phyloP scores from a whole-genome alignment of 2,797 vertebrate species.

The Ambastaia sidthimunki region DNA sequence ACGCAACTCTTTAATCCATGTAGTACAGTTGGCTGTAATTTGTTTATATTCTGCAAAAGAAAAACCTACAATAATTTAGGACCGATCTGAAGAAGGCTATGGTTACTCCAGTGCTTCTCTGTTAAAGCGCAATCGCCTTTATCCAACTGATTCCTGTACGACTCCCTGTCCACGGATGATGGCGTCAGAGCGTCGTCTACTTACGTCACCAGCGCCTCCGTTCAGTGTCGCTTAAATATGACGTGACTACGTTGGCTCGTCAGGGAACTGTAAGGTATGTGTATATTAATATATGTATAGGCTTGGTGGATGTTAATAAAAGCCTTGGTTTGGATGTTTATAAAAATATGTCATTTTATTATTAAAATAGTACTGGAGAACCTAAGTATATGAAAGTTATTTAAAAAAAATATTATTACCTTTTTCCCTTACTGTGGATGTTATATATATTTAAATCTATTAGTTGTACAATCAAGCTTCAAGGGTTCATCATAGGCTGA shows the following conservation, averaged over 20 bases:
- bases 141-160: constrained; percentile 44
- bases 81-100: not conserved
- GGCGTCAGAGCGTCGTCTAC: constrained; percentile 22
- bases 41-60: constrained; percentile 3
- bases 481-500: too few species aligned
- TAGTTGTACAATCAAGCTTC: too few species aligned
- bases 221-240: constrained; percentile 25
- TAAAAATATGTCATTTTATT: not conserved
- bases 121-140: constrained; percentile 47
- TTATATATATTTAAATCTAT: not conserved
- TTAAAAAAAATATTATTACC: not conserved
- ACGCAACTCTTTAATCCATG: constrained; percentile 7
- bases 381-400: not conserved
- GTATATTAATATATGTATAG: not conserved
- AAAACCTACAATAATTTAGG: not conserved
- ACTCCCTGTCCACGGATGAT: constrained; percentile 49
- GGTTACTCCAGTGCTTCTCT: constrained; percentile 12
- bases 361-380: not conserved
- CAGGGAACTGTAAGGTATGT: not conserved
- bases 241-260: not conserved
- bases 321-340: not conserved
- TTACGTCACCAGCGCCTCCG: constrained; percentile 28
- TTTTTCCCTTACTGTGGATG: not conserved
- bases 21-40: not conserved
- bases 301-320: not conserved